Conservation (phyloP, 2,113 vertebrate species). For the Vireo altiloquus region DNA sequence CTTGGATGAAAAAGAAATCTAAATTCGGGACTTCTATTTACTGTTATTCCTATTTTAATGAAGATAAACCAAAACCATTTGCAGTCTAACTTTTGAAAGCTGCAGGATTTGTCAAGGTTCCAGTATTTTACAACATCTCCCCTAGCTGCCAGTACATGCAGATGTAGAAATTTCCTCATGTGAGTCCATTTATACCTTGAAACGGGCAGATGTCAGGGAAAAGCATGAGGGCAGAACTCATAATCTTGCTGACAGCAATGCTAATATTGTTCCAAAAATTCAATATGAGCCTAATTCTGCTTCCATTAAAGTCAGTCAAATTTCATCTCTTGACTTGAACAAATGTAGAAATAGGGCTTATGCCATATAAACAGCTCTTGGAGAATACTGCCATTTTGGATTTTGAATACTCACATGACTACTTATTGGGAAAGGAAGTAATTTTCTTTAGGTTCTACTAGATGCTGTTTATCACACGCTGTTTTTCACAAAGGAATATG, state of each 20-base stretch:
- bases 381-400: background rate
- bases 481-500: background rate
- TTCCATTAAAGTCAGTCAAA: slow-evolving; percentile 20
- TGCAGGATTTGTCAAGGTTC: slow-evolving; percentile 34
- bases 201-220: slow-evolving; percentile 11
- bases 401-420: background rate
- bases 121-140: background rate
- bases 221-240: slow-evolving; percentile 19
- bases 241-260: slow-evolving; percentile 22
- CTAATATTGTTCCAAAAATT: slow-evolving; percentile 31
- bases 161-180: slow-evolving; percentile 21
- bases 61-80: background rate
- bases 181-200: slow-evolving; percentile 42
- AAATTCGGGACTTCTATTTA: background rate
- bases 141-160: slow-evolving; percentile 7
- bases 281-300: slow-evolving; percentile 33
- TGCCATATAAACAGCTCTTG: background rate
- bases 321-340: slow-evolving; percentile 19
- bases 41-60: background rate
- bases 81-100: slow-evolving; percentile 8
- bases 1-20: background rate
- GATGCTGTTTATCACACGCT: background rate
- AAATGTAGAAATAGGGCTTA: background rate
- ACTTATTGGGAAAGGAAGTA: background rate
- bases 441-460: background rate